Conservation (phyloP, 2,797 vertebrate species). For the Periophthalmus magnuspinnatus region DNA sequence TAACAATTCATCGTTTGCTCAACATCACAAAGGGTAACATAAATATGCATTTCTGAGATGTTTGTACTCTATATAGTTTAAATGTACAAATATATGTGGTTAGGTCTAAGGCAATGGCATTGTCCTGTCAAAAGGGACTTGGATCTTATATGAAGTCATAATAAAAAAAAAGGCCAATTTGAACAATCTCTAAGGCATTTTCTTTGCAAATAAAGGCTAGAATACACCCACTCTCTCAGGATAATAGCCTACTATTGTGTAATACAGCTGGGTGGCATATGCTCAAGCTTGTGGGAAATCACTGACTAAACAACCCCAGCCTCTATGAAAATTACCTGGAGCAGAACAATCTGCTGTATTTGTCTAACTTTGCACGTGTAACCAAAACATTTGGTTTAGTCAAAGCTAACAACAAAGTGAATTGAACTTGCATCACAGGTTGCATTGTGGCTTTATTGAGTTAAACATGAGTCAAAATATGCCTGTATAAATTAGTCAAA, state of each 20-base stretch:
- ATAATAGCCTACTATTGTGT: conserved; percentile 50
- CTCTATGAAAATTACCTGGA: conserved; percentile 62
- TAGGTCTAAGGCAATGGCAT: too few relatives aligned
- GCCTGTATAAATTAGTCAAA: conserved; percentile 45
- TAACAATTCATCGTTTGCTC: too few relatives aligned
- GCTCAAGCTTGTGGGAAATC: conserved; percentile 68
- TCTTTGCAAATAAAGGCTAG: conserved; percentile 62
- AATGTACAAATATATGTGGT: too few relatives aligned
- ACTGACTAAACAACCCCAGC: conserved; percentile 63
- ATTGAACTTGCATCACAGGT: conserved; percentile 1
- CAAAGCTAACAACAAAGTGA: conserved; percentile 32
- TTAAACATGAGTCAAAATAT: conserved; percentile 41
- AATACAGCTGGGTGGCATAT: conserved; percentile 40
- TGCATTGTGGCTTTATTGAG: conserved; percentile 57
- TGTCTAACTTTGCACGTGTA: conserved; percentile 7
- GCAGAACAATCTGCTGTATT: conserved; percentile 56
- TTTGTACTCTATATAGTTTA: too few relatives aligned
- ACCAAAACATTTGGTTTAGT: conserved; percentile 22
- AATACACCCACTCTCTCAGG: conserved; percentile 50
- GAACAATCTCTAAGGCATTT: background rate
- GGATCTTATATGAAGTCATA: background rate
- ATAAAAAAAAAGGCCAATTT: background rate
- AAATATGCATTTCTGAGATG: too few relatives aligned
- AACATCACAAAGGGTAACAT: too few relatives aligned
- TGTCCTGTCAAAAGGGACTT: too few relatives aligned